Evolutionary conservation across 2,888 invertebrate species (phyloP), one percentile per base, ranked within the genome.

Genomic region (Malthinus flaveolus): DNA sequence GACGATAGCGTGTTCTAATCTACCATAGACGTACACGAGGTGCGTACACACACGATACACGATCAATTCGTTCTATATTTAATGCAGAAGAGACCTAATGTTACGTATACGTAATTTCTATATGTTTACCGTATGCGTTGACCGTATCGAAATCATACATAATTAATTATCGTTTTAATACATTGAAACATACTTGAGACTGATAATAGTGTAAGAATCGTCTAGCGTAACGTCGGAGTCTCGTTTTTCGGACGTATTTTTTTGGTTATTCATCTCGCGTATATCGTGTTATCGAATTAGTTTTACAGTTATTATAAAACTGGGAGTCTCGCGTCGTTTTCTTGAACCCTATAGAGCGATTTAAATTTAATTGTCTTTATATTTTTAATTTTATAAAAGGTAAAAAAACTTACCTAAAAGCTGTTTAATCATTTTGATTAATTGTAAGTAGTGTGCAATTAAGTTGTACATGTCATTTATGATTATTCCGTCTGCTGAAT

Each of bases 121-220:
- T 23, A 23, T 56, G 62, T 61, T 64, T 60, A 63, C 64, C 55
- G 67, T 69, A 66, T 47, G 61, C 72, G 68, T 63, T 72, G 72
- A 75, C 74, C 75, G 74, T 72, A 69, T 68, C 73, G 59, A 68
- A 71, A 70, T 71, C 72, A 71, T 73, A 71, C 73, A 73, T 75
- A 74, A 75, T 75, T 74, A 75, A 75, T 75, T 75, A 73, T 73
- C 70, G 66, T 64, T 67, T 68, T 70, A 70, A 68, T 73, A 73
- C 69, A 68, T 71, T 53, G 65, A 64, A 51, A 65, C 64, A 66
- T 64, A 64, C 69, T 64, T 56, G 65, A 35, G 65, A 57, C 62
- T 66, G 68, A 66, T 68, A 67, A 68, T 66, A 66, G 64, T 56
- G 64, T 59, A 55, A 51, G 60, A 61, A 53, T 60, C 66, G 64